These are phyloP conservation scores for Callosobruchus maculatus DNA, from an alignment of 2,888 invertebrate species.

Conservation along the genomic window DNA sequence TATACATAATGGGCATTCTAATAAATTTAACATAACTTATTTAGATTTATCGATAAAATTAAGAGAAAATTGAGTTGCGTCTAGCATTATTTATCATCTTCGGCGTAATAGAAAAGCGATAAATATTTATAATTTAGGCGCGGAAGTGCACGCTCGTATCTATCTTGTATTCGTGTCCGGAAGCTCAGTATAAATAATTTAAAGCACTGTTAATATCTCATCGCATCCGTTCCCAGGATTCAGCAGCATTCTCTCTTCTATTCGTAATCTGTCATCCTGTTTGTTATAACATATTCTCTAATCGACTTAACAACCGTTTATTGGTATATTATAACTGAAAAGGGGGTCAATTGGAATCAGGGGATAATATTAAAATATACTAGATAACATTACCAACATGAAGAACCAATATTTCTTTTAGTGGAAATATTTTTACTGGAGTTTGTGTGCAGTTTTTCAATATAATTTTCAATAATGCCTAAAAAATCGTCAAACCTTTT, in stretches of 20 bases:
- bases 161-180: background rate
- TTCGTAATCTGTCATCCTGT: background rate
- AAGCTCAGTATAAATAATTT: background rate
- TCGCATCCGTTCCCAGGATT: background rate
- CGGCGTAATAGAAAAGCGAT: background rate
- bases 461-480: no score
- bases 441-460: no score
- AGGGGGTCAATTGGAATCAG: no score
- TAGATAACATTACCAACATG: no score
- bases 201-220: background rate
- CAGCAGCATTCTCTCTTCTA: background rate
- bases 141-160: background rate
- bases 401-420: no score
- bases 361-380: no score
- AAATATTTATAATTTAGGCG: background rate
- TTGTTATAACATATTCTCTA: no score
- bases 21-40: background rate
- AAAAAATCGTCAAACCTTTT: no score
- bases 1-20: background rate
- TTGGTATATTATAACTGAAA: no score
- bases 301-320: no score
- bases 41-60: background rate
- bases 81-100: background rate
- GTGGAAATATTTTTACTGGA: no score
- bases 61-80: background rate